Evolutionary conservation across 2,888 invertebrate species (phyloP), one percentile per base, ranked within the genome.

Genomic region (Desoria tigrina): DNA sequence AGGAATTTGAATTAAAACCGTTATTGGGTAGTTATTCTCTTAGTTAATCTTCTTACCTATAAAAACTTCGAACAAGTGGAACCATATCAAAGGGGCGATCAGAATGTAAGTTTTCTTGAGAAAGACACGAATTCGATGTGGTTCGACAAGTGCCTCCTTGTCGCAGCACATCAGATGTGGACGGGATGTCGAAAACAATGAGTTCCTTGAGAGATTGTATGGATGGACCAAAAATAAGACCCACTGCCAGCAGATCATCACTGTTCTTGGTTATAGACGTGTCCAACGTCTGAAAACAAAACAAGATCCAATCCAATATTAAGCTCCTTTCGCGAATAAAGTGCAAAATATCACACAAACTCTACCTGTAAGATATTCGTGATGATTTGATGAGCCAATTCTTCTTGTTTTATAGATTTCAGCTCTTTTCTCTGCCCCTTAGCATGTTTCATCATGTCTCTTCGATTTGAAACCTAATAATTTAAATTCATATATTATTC

Each of bases 181-280:
- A 14, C 16, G 55, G 39, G 24, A 69, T 2, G 24, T 71, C 64
- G 57, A 71, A 68, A 16, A 42, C 45, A 24, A 63, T 61, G 7
- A 69, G 59, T 59, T 73, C 73, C 42, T 73, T 73, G 11, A 68
- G 71, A 53, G 63, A 63, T 21, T 65, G 61, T 21, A 73, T 28
- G 3, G 71, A 70, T 7, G 71, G 49, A 0, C 73, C 73, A 28
- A 73, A 67, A 27, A 71, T 7, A 4, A 71, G 37, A 21, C 57
- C 62, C 7, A 68, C 23, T 0, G 63, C 56, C 16, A 53, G 23
- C 28, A 64, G 51, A 24, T 57, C 37, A 16, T 26, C 27, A 28
- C 11, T 9, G 26, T 28, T 28, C 9, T 32, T 27, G n/a, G 14
- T 23, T 16, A 55, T 55, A 6, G 7, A 18, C 28, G 2, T 28